A percentile compares a stretch with the other conserved stretches of the same genome.
phyloP scores from a whole-genome alignment of 2,113 vertebrate genomes.

The Coptodon bakossiorum region DNA sequence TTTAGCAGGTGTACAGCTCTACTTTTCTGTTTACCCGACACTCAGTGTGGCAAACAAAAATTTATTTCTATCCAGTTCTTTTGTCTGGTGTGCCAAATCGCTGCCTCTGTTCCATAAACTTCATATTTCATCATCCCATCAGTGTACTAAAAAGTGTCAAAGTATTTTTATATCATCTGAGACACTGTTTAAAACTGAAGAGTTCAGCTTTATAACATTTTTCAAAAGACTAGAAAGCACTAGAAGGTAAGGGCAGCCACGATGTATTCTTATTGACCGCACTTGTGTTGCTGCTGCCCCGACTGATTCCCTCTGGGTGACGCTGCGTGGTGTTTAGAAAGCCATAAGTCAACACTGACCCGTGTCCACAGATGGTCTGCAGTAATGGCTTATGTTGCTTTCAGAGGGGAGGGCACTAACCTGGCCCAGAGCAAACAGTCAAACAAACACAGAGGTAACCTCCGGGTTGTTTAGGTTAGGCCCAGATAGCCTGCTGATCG shows the following conservation, averaged over 20 bases:
- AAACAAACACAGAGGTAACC: conserved; percentile 55
- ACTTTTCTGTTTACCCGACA: accelerated
- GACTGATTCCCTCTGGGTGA: conserved; percentile 16
- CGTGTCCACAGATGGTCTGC: conserved; percentile 57
- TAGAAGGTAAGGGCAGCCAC: neutral
- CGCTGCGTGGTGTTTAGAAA: conserved; percentile 39
- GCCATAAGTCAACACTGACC: conserved; percentile 50
- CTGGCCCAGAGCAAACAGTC: conserved; percentile 46
- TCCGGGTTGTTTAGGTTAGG: conserved; percentile 38
- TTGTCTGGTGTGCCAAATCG: neutral
- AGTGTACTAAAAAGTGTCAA: neutral
- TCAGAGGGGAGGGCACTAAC: neutral
- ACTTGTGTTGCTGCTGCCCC: conserved; percentile 10
- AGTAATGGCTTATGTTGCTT: conserved; percentile 44
- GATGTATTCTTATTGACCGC: neutral
- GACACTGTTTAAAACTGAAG: neutral
- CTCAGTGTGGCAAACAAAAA: neutral
- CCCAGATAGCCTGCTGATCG: conserved; percentile 11
- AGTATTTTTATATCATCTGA: neutral
- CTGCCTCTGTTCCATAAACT: neutral
- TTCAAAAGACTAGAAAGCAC: neutral
- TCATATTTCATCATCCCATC: accelerated
- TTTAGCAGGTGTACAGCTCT: neutral
- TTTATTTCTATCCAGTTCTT: accelerated
- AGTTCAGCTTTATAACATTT: neutral